These are phyloP conservation scores for Nothoprocta perdicaria DNA, from an alignment of 2,113 vertebrate species.

Conservation along the genomic window DNA sequence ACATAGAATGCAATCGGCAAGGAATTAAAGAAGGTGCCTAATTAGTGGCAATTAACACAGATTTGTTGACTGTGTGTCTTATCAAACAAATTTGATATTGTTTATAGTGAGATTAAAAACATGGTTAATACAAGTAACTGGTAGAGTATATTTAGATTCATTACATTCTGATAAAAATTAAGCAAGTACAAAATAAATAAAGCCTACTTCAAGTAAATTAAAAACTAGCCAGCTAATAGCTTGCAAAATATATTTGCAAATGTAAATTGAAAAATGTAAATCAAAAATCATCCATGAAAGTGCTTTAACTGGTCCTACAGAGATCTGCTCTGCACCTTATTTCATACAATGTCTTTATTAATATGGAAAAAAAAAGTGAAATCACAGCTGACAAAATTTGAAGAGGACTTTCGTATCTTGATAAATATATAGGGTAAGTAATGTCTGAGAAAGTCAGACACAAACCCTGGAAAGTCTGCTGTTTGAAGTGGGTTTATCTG, in stretches of 20 bases:
- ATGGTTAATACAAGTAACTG: not conserved
- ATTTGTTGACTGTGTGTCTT: constrained; percentile 2
- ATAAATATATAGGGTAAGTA: not conserved
- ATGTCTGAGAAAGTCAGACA: not conserved
- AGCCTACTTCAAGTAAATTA: not conserved
- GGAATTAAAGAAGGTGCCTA: constrained; percentile 1
- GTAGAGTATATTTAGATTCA: not conserved
- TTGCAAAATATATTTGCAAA: not conserved
- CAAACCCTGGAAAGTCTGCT: not conserved
- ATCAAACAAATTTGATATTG: not conserved
- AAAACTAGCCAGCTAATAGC: not conserved
- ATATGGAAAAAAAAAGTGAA: not conserved
- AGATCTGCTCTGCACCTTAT: not conserved
- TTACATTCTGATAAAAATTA: not conserved
- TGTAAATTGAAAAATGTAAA: not conserved
- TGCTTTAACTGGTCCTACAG: not conserved
- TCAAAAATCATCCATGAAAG: not conserved
- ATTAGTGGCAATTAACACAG: constrained; percentile 6
- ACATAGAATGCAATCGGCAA: not conserved
- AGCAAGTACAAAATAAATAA: not conserved
- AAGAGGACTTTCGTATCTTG: not conserved
- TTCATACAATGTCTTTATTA: not conserved
- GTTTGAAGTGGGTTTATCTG: not conserved
- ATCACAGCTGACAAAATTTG: not conserved
- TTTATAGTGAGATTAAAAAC: not conserved